phyloP scores from a whole-genome alignment of 2,888 invertebrate species.

The Drosophila stalkeri region DNA sequence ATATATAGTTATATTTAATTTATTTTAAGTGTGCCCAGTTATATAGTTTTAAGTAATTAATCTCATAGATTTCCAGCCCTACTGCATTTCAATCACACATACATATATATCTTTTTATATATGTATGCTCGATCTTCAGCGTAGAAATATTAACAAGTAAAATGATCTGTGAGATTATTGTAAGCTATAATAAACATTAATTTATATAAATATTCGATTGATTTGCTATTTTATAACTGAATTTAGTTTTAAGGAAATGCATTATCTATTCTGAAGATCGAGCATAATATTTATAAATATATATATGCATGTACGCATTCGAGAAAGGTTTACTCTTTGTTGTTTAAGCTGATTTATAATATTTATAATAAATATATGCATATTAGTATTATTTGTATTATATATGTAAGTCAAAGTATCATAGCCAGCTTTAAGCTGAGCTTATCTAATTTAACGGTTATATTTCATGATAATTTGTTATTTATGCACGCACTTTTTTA shows the following conservation, averaged over 20 bases:
- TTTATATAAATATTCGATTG: not conserved
- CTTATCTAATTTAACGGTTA: slow-evolving; percentile 53
- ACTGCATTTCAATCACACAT: slow-evolving; percentile 25
- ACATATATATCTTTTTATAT: slow-evolving; percentile 26
- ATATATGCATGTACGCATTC: slow-evolving; percentile 13
- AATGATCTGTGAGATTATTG: not conserved
- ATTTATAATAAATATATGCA: slow-evolving; percentile 26
- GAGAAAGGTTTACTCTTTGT: slow-evolving; percentile 40
- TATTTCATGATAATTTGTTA: slow-evolving; percentile 45
- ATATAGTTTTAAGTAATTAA: slow-evolving; percentile 72
- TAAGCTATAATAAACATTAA: not conserved
- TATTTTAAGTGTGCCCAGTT: slow-evolving; percentile 69
- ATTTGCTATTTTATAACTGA: slow-evolving; percentile 7
- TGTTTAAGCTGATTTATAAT: slow-evolving; percentile 51
- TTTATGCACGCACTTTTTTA: slow-evolving; percentile 57
- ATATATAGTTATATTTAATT: slow-evolving; percentile 31
- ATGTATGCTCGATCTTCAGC: slow-evolving; percentile 17
- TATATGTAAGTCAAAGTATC: slow-evolving; percentile 54
- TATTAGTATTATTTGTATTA: slow-evolving; percentile 38
- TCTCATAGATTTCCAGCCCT: slow-evolving; percentile 68
- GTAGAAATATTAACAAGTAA: slow-evolving; percentile 2
- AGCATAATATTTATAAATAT: slow-evolving; percentile 12
- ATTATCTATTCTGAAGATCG: slow-evolving; percentile 18
- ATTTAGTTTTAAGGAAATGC: slow-evolving; percentile 4
- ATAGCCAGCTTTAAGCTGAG: slow-evolving; percentile 65